Conservation (phyloP, 2,888 invertebrate species). For the Cantharis flavilabris region DNA sequence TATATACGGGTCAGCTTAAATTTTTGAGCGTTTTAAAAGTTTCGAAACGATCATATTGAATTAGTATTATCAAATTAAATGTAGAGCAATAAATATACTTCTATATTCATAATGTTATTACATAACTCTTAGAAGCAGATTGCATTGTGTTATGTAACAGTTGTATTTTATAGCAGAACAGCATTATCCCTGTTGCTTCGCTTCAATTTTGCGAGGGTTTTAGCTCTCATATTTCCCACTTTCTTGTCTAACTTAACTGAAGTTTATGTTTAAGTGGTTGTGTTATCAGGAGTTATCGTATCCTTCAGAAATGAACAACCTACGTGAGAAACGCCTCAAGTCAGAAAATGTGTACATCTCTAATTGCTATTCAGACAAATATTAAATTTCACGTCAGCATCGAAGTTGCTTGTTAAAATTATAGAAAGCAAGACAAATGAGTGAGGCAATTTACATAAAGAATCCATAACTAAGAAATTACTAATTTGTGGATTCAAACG, state of each 20-base stretch:
- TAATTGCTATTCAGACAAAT: constrained; percentile 24
- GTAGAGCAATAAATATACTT: constrained; percentile 20
- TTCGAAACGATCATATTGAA: background rate
- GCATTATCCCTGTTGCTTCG: constrained; percentile 30
- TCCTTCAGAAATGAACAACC: constrained; percentile 26
- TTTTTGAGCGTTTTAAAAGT: background rate
- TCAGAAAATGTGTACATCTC: constrained; percentile 22
- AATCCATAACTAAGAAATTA: constrained; percentile 44
- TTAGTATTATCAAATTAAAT: background rate
- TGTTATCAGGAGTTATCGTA: constrained; percentile 30
- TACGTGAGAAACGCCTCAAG: constrained; percentile 26
- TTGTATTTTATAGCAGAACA: constrained; percentile 26
- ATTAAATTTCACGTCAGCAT: constrained; percentile 26
- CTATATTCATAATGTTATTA: constrained; percentile 26
- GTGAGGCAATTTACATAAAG: constrained; percentile 40
- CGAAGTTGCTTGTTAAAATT: constrained; percentile 16
- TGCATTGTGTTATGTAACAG: constrained; percentile 25
- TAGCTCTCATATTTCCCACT: constrained; percentile 31
- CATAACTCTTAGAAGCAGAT: constrained; percentile 22
- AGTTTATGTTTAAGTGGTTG: constrained; percentile 33
- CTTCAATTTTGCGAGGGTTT: constrained; percentile 24
- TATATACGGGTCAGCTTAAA: background rate
- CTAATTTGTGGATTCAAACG: constrained; percentile 46
- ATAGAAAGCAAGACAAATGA: constrained; percentile 26
- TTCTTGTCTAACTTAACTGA: constrained; percentile 32